Conservation (phyloP, 2,797 vertebrate species). For the Lepilemur ruficaudatus region DNA sequence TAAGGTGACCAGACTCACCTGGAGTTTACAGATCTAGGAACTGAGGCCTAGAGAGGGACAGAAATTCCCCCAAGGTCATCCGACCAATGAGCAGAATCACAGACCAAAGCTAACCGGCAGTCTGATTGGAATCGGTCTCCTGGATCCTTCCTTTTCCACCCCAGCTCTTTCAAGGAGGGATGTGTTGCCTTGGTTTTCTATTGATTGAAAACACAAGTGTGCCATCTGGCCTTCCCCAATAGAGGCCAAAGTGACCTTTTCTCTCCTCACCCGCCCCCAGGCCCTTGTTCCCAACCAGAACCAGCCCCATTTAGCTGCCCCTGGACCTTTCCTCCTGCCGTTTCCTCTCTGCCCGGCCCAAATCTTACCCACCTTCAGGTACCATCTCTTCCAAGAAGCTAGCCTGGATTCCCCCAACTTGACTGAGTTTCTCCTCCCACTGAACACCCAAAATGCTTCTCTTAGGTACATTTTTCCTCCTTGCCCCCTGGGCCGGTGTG, state of each 20-base stretch:
- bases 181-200: background rate
- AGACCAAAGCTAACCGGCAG: background rate
- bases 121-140: background rate
- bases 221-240: background rate
- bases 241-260: background rate
- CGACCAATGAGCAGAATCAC: background rate
- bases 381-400: background rate
- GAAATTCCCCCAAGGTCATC: background rate
- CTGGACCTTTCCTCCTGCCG: background rate
- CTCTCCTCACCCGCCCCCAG: background rate
- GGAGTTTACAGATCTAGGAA: background rate
- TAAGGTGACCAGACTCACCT: background rate
- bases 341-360: background rate
- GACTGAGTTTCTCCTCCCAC: background rate
- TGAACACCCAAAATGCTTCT: background rate
- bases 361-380: background rate
- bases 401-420: background rate
- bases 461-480: background rate
- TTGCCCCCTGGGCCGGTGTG: background rate
- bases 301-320: accelerated
- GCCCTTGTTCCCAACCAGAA: background rate
- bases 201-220: background rate
- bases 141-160: background rate
- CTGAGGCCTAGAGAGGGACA: background rate
- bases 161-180: background rate